Conservation (phyloP, 2,797 vertebrate species). For the Arremon aurantiirostris region DNA sequence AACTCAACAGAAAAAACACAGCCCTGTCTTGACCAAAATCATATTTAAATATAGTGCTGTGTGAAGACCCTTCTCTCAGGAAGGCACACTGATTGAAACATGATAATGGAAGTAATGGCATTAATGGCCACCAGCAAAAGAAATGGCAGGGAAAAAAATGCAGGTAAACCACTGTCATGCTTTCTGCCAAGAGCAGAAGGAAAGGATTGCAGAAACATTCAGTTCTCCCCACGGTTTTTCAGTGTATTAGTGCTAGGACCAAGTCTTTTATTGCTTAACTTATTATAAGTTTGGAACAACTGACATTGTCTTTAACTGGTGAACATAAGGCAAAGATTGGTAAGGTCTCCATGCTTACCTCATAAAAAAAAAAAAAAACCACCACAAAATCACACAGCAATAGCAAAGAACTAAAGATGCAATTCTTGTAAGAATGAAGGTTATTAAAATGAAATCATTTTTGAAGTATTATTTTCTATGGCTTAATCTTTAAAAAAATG, state of each 20-base stretch:
- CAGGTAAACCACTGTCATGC: background rate
- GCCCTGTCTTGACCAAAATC: background rate
- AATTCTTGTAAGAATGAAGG: background rate
- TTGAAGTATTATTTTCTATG: background rate
- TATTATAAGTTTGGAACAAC: background rate
- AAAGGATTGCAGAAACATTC: background rate
- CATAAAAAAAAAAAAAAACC: background rate
- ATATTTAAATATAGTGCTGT: background rate
- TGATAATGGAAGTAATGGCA: background rate
- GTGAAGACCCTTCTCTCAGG: background rate
- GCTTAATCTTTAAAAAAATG: background rate
- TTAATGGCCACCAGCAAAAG: background rate
- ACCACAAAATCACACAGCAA: background rate
- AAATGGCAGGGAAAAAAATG: background rate
- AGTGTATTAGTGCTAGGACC: background rate
- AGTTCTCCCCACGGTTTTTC: background rate
- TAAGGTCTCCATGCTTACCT: background rate
- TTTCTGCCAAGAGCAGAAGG: background rate
- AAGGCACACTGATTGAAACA: background rate
- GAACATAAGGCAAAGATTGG: background rate
- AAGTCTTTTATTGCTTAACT: background rate
- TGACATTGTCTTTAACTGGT: background rate
- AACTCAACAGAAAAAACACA: background rate
- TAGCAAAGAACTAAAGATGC: background rate
- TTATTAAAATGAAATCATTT: background rate